Percentiles rank a stretch among this genome's conserved stretches.
Evolutionary conservation across 1,140 invertebrate genomes (phyloP).

Genomic region (Mercenaria mercenaria): DNA sequence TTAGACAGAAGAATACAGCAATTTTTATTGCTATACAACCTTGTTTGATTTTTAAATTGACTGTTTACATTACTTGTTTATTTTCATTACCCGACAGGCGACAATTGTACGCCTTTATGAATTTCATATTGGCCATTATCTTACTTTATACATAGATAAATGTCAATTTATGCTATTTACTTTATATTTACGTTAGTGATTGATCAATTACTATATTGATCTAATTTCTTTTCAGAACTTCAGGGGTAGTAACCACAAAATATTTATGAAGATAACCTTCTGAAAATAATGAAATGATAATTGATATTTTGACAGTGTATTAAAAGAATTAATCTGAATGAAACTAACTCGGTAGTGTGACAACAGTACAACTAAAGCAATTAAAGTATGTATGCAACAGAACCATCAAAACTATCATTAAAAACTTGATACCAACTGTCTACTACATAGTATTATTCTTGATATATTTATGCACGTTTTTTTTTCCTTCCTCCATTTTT

Average conservation of each 20-base stretch:
- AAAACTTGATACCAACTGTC: too few relatives aligned
- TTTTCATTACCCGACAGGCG: not conserved
- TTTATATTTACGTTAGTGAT: not conserved
- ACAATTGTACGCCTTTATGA: not conserved
- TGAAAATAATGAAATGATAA: too few relatives aligned
- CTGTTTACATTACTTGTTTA: not conserved
- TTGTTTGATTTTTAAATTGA: not conserved
- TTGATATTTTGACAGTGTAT: not conserved
- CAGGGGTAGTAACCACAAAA: not conserved
- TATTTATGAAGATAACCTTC: not conserved
- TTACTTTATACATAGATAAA: not conserved
- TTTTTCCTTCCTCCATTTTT: too few relatives aligned
- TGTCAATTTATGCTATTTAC: not conserved
- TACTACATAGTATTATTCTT: too few relatives aligned
- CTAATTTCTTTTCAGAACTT: not conserved
- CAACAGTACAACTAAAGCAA: too few relatives aligned
- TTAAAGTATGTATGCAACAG: too few relatives aligned
- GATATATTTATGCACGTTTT: too few relatives aligned
- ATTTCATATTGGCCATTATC: slow-evolving; percentile 1
- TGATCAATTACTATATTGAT: not conserved
- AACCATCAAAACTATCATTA: too few relatives aligned
- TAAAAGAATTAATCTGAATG: too few relatives aligned
- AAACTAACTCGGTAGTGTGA: too few relatives aligned
- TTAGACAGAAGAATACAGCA: too few relatives aligned
- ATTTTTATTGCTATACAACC: too few relatives aligned